Evolutionary conservation across 2,888 invertebrate genomes (phyloP).

Genomic region (Caenorhabditis afra): DNA sequence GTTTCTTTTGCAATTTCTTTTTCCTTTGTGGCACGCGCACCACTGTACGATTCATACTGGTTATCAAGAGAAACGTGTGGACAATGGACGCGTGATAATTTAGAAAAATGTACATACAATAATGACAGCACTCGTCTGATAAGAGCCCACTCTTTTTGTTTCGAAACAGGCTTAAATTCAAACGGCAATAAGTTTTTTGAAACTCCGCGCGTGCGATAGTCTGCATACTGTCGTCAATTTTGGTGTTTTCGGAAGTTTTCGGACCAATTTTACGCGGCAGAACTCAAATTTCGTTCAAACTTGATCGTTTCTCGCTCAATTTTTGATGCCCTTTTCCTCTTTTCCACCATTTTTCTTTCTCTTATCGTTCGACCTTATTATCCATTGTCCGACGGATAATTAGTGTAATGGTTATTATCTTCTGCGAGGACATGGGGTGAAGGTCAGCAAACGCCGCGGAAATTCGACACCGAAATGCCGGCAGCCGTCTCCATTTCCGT

Average conservation of each 20-base stretch:
- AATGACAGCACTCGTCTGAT: slow-evolving; percentile 8
- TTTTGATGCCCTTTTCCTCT: slow-evolving; percentile 6
- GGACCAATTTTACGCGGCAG: slow-evolving; percentile 5
- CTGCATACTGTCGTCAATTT: slow-evolving; percentile 11
- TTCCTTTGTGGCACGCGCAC: slow-evolving; percentile 5
- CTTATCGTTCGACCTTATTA: neutral
- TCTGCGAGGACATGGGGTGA: slow-evolving; percentile 43
- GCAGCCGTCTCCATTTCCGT: slow-evolving; percentile 47
- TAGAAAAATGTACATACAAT: slow-evolving; percentile 18
- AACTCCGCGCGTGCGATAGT: neutral
- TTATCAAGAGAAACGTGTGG: slow-evolving; percentile 22
- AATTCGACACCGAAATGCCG: slow-evolving; percentile 57
- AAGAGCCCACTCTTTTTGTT: neutral
- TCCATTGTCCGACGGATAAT: slow-evolving; percentile 26
- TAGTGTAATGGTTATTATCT: slow-evolving; percentile 58
- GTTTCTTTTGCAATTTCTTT: neutral
- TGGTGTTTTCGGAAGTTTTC: neutral
- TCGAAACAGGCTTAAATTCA: neutral
- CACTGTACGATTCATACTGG: slow-evolving; percentile 39
- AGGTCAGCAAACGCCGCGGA: slow-evolving; percentile 52
- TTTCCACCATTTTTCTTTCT: neutral
- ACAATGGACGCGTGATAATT: slow-evolving; percentile 30
- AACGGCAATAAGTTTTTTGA: neutral
- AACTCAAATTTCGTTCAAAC: neutral
- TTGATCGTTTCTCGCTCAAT: neutral